These are phyloP conservation scores for Dipodomys ordii DNA, from an alignment of 2,113 vertebrate genomes.

Conservation along the genomic window DNA sequence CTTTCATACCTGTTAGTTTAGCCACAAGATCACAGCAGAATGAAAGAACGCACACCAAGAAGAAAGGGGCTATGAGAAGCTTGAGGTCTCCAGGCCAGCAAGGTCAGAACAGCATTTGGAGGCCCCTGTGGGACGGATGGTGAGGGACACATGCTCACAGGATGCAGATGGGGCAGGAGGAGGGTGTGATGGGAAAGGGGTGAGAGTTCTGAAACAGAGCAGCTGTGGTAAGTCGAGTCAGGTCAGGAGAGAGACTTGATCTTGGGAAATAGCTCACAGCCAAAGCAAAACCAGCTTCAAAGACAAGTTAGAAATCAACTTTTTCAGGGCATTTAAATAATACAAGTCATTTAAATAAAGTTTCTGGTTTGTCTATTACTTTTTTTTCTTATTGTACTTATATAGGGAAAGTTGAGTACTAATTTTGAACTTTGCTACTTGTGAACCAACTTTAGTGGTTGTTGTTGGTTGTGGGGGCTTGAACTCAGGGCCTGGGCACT, in stretches of 20 bases:
- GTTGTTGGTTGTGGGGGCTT: no score
- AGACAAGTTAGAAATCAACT: background rate
- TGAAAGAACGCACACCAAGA: background rate
- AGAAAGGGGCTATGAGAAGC: conserved; percentile 1
- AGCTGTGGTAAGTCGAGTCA: background rate
- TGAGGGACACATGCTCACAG: no score
- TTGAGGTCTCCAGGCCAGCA: background rate
- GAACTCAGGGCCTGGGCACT: no score
- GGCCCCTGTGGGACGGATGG: no score
- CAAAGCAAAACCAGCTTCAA: background rate
- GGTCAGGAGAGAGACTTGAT: background rate
- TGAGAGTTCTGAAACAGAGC: background rate
- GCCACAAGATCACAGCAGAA: background rate
- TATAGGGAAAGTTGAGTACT: background rate
- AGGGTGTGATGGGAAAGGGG: background rate
- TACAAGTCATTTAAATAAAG: conserved; percentile 3
- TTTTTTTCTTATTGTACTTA: background rate
- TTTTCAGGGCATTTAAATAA: background rate
- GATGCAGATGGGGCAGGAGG: no score
- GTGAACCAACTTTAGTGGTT: background rate
- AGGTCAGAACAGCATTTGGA: no score
- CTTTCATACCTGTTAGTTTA: background rate
- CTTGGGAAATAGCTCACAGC: background rate
- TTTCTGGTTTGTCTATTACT: background rate
- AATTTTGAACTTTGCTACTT: conserved; percentile 8